Conservation (phyloP, 2,113 vertebrate species). For the Grammomys dolichurus region DNA sequence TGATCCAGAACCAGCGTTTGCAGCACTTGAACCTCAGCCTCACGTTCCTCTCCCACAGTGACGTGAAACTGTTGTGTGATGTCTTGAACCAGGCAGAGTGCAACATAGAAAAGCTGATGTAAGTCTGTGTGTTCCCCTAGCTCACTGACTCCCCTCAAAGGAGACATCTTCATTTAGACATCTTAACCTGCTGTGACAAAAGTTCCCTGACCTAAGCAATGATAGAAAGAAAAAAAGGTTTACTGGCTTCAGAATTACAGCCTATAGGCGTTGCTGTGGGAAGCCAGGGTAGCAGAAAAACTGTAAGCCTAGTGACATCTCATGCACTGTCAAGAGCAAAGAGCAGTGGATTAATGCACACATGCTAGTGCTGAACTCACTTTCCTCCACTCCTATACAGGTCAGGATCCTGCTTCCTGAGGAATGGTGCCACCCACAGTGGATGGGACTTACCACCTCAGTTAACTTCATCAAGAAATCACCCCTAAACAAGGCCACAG, state of each 20-base stretch:
- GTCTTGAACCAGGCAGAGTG: background rate
- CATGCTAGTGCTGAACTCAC: background rate
- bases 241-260: background rate
- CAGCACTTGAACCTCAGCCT: background rate
- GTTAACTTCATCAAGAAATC: background rate
- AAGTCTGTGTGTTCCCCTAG: accelerated
- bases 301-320: background rate
- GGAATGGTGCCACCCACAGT: background rate
- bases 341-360: too few relatives aligned
- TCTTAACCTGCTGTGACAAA: background rate
- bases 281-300: background rate
- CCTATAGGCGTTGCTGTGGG: too few relatives aligned
- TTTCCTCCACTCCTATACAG: background rate
- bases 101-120: background rate
- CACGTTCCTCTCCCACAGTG: accelerated
- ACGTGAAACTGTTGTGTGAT: background rate
- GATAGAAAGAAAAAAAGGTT: background rate
- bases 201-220: background rate
- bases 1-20: background rate
- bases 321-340: background rate
- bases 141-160: background rate
- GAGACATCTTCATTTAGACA: too few relatives aligned
- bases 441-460: background rate
- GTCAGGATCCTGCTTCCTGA: background rate
- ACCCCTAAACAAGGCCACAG: background rate